Base-by-base conservation (phyloP, 2,113 vertebrate species). In the Pyrgilauda ruficollis region DNA sequence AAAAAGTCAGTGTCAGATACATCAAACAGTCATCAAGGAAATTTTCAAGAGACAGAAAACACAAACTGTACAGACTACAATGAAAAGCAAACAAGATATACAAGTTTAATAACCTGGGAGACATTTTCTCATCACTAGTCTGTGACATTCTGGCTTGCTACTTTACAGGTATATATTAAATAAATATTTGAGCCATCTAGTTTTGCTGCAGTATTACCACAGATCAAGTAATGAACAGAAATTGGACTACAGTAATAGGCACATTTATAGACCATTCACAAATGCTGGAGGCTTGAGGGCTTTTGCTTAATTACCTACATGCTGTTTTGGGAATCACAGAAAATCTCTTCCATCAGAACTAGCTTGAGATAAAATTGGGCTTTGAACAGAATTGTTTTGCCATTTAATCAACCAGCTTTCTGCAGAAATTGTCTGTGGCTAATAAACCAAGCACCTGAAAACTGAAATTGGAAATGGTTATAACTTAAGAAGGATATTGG, bases 1-100 rank as follows among this genome's bases (percentile, higher is more conserved):
- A 88, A 84, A 89, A 95, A 94, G 90, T 66, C 56, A 37, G 80
- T 63, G 56, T 73, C 61, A 80, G 79, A 68, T 43, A 43, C 35
- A 94, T 81, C 77, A 93, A 73, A 73, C 21, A 69, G 82, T 86
- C 90, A 96, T 82, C 87, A 96, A 93, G 82, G 81, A 91, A 94
- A 95, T 75, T 53, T 91, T 56, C 44, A 61, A 84, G 37, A 67
- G 41, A 85, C 15, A 94, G 64, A 90, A 96, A 95, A 90, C 8
- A 31, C 7, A 87, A 80, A 81, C 84, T 85, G 79, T 63, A 73
- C 59, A 85, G 61, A 72, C 69, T 44, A 63, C 35, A 93, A 75
- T 31, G 39, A 72, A 87, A 91, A 95, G 41, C 75, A 72, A 95
- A 59, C 28, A 87, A 91, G 74, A 94, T 18, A 74, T 2, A 56